Conservation (phyloP, 2,888 invertebrate genomes). For the Tubulanus polymorphus region DNA sequence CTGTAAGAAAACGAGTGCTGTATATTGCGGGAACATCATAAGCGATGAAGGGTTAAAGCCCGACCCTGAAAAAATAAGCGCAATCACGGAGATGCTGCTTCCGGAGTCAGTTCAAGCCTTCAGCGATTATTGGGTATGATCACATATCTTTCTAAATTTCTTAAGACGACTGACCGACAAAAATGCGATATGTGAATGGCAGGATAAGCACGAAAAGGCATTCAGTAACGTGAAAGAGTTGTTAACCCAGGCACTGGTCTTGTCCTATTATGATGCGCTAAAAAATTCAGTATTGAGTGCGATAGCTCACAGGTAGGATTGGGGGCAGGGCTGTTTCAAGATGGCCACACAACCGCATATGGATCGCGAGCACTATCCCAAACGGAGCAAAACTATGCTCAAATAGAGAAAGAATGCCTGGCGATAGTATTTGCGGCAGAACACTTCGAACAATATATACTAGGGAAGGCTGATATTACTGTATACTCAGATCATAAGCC, state of each 20-base stretch:
- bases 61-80: neutral
- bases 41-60: neutral
- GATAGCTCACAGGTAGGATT: neutral
- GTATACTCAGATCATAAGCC: slow-evolving; percentile 11
- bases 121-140: neutral
- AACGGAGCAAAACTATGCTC: slow-evolving; percentile 2
- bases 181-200: neutral
- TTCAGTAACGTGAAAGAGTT: neutral
- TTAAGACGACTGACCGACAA: neutral
- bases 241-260: neutral
- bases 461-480: neutral
- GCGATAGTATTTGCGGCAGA: slow-evolving; percentile 2
- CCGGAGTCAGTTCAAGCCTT: neutral
- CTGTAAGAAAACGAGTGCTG: slow-evolving; percentile 6
- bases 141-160: neutral
- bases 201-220: neutral
- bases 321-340: neutral
- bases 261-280: neutral
- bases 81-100: slow-evolving; percentile 1
- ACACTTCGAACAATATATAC: slow-evolving; percentile 3
- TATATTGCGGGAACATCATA: neutral
- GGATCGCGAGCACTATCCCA: slow-evolving; percentile 1
- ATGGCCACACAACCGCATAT: neutral
- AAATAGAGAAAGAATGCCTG: slow-evolving; percentile 6
- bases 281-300: neutral